Base-by-base conservation (phyloP, 2,888 invertebrate genomes). In the Caenorhabditis auriculariae region DNA sequence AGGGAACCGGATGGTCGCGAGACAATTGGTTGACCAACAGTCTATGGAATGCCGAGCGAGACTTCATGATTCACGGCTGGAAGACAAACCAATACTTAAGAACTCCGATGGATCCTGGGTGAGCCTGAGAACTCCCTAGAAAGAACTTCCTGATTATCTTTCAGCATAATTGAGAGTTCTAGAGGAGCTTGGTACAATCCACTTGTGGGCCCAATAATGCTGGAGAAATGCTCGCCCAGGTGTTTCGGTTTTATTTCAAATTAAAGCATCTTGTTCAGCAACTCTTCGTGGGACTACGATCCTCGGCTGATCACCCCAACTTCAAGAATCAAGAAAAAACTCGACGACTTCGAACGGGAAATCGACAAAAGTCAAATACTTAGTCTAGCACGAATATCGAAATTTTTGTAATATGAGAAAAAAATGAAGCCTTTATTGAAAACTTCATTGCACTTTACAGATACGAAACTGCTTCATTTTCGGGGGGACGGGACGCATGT, bases 21-120 rank as follows among this genome's bases (percentile, higher is more conserved):
- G 69, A 69, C 21, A 52, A 53, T 17, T 66, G 66, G 69, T 28
- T 66, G 51, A 66, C 69, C 0, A 53, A 45, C 28, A 53, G 42
- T 23, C 3, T 58, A 12, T 69, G 69, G 69, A 35, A 55, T 53
- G 57, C 56, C 9, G 48, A 57, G 2, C n/a, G 32, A 4, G 69
- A 69, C 46, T 69, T 69, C 44, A 66, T 69, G 60, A 42, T 69
- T 4, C 69, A 69, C 29, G 59, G 52, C 21, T 60, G 63, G 69
- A 66, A 69, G 37, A 46, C 37, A 6, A 35, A 48, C 2, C 58
- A 59, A 41, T 38, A 61, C 32, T 32, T 3, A 4, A 35, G 19
- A n/a, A n/a, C n/a, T n/a, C n/a, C n/a, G n/a, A n/a, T n/a, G n/a
- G n/a, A n/a, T n/a, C n/a, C n/a, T n/a, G n/a, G n/a, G n/a, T n/a